Conservation (phyloP, 2,113 vertebrate genomes). For the Pavo muticus region DNA sequence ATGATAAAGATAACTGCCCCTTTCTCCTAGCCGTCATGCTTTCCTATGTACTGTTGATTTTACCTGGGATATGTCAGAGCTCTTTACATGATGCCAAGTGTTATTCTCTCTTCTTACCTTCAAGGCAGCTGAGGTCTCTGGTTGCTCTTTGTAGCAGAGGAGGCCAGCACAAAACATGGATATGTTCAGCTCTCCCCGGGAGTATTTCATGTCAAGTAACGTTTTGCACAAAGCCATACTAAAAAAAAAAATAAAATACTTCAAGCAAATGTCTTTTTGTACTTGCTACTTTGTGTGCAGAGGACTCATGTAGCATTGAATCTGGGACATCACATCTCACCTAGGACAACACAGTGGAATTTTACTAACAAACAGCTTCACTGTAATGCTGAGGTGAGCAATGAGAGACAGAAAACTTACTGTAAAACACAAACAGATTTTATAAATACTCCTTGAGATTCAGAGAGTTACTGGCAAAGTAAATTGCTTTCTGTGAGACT, state of each 20-base stretch:
- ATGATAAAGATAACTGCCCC: background rate
- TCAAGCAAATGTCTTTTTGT: background rate
- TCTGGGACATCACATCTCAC: background rate
- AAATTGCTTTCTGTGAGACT: background rate
- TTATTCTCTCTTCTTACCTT: background rate
- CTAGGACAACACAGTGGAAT: background rate
- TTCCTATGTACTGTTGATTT: background rate
- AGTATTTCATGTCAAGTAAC: background rate
- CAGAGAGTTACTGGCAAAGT: background rate
- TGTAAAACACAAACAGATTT: background rate
- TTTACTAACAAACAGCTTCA: background rate
- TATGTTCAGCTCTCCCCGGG: background rate
- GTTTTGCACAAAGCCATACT: background rate
- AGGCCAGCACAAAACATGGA: accelerated
- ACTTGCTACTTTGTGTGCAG: too few species aligned
- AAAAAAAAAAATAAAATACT: background rate
- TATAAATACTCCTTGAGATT: background rate
- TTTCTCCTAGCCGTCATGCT: background rate
- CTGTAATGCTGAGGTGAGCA: background rate
- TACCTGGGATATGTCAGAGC: background rate
- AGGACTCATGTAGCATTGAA: background rate
- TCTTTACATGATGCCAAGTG: background rate
- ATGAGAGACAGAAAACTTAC: background rate
- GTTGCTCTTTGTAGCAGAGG: background rate
- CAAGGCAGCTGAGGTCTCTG: background rate